phyloP scores from a whole-genome alignment of 2,797 vertebrate genomes.

The Erithacus rubecula region DNA sequence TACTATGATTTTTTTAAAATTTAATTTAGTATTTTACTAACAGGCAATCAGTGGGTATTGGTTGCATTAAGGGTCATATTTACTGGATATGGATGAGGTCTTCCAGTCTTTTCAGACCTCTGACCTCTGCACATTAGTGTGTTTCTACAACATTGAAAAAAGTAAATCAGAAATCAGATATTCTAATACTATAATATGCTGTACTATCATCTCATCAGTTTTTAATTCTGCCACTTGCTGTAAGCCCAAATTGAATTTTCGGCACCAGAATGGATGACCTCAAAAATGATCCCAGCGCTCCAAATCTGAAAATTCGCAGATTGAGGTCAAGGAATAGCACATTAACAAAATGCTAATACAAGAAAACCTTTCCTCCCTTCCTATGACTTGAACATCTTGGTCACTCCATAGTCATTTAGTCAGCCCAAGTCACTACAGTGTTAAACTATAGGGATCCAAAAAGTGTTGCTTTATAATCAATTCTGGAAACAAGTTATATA shows the following conservation, averaged over 20 bases:
- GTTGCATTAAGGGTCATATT: neutral
- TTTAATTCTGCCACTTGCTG: neutral
- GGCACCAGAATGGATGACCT: neutral
- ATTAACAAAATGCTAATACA: neutral
- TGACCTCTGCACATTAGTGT: neutral
- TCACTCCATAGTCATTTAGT: neutral
- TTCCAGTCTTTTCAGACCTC: neutral
- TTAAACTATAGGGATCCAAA: neutral
- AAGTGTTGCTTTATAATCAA: neutral
- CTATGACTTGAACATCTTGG: neutral
- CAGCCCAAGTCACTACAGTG: neutral
- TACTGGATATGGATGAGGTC: neutral
- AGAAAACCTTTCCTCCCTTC: neutral
- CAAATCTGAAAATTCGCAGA: neutral
- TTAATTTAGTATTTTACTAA: neutral
- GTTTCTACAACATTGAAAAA: neutral
- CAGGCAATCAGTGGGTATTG: neutral
- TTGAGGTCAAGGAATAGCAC: constrained; percentile 9
- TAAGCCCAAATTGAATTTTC: constrained; percentile 6
- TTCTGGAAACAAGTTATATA: neutral
- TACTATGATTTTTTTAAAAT: neutral
- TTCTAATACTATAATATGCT: neutral
- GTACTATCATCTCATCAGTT: neutral
- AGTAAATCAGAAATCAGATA: neutral
- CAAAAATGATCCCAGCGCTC: neutral